Percentiles rank a stretch among this genome's conserved stretches.
Conservation (phyloP, 1,140 invertebrate species). For the Rhagoletis pomonella region DNA sequence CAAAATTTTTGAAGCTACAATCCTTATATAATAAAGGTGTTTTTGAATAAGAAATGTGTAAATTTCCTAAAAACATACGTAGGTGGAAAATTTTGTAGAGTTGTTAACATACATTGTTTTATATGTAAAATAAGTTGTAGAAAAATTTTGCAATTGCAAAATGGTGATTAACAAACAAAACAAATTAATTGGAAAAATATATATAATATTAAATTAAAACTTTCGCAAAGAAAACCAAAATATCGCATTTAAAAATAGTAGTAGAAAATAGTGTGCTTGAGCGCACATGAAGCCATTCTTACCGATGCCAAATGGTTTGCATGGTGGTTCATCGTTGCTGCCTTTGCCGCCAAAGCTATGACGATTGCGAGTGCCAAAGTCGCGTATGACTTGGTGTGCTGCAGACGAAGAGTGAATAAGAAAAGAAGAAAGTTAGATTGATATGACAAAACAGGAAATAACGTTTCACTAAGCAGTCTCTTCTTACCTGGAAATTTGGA, state of each 20-base stretch:
- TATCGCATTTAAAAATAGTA: conserved; percentile 19
- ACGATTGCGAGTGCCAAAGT: conserved; percentile 65
- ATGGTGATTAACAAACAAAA: not conserved
- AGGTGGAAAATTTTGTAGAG: not conserved
- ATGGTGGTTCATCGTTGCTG: conserved; percentile 70
- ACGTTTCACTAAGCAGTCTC: not conserved
- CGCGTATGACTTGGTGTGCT: conserved; percentile 61
- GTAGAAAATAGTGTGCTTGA: conserved; percentile 34
- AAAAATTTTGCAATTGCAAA: not conserved
- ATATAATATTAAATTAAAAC: not conserved
- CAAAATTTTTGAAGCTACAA: conserved; percentile 60
- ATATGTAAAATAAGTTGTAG: not conserved
- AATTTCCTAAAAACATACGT: not conserved
- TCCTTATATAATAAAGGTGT: not conserved
- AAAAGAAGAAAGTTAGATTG: conserved; percentile 43
- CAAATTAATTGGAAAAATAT: too few species aligned
- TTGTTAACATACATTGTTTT: too few species aligned
- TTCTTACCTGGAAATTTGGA: conserved; percentile 60
- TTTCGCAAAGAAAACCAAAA: conserved; percentile 13
- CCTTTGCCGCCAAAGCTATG: conserved; percentile 73
- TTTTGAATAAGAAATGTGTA: not conserved
- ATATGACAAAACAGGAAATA: not conserved
- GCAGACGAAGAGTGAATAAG: conserved; percentile 43
- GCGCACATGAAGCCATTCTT: conserved; percentile 72
- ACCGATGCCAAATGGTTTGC: conserved; percentile 87